Base-by-base conservation (phyloP, 1,140 invertebrate species). In the Papilio aristodemus region DNA sequence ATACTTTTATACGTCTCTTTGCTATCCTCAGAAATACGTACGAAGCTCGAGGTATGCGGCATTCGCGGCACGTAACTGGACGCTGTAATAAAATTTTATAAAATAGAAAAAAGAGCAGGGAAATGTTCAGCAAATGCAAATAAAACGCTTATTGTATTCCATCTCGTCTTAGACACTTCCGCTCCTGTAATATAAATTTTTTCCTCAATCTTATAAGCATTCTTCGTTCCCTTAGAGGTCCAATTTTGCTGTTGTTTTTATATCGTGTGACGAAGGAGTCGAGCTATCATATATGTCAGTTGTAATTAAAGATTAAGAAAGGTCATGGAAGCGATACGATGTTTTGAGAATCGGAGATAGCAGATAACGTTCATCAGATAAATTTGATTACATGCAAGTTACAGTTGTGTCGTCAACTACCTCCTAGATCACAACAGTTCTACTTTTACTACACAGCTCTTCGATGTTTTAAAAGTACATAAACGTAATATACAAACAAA, bases 1-100 rank as follows among this genome's bases (percentile, higher is more conserved):
- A 36, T 58, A 58, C 57, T 58, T 58, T 58, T 58, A 58, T 41
- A n/a, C 11, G 27, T 57, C 54, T 58, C 27, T 58, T 58, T 58
- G 57, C 13, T 58, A 32, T 58, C 6, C n/a, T n/a, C n/a, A n/a
- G n/a, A n/a, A n/a, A n/a, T n/a, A n/a, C n/a, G n/a, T n/a, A n/a
- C n/a, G n/a, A n/a, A n/a, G 27, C 11, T 11, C 7, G 25, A 58
- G 27, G 27, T 36, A 58, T 58, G 57, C 57, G 57, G 27, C 27
- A 58, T 58, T 58, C 57, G 8, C 10, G 57, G 25, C 57, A 58
- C 57, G 57, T 36, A 58, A 54, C 46, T 19, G 46, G 22, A 54
- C 10, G 46, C 19, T 25, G 46, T 54, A 54, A 54, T 54, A 19
- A 54, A 54, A 54, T 54, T 54, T 54, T 54, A 50, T 22, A 54